A percentile compares a stretch with the other conserved stretches of the same genome.
phyloP scores from a whole-genome alignment of 1,140 invertebrate genomes.

The Delia radicum region DNA sequence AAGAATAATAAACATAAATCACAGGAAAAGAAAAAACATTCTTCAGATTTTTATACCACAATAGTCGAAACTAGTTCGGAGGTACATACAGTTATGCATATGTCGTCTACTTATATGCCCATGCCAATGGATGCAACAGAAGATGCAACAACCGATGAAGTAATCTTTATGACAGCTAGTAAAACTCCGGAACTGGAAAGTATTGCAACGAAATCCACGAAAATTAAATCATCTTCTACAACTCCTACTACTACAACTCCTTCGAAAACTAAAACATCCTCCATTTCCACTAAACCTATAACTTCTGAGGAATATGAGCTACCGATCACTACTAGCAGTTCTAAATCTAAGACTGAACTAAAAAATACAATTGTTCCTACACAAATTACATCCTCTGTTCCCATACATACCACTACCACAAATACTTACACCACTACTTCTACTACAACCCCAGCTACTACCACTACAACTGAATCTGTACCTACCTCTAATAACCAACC shows the following conservation, averaged over 20 bases:
- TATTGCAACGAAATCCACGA: constrained; percentile 30
- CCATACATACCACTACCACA: constrained; percentile 30
- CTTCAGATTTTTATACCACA: constrained; percentile 1
- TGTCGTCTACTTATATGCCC: constrained; percentile 45
- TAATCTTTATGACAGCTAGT: constrained; percentile 51
- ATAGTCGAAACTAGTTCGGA: not conserved
- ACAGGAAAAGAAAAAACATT: constrained; percentile 38
- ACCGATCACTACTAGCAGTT: not conserved
- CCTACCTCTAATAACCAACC: constrained; percentile 26
- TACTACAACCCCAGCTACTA: constrained; percentile 32
- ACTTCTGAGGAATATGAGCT: not conserved
- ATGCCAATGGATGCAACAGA: constrained; percentile 47
- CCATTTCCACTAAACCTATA: not conserved
- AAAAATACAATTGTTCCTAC: constrained; percentile 37
- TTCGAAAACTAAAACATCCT: not conserved
- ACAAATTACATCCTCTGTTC: constrained; percentile 29
- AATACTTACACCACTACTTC: constrained; percentile 33
- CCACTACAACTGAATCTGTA: constrained; percentile 35
- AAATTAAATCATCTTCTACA: constrained; percentile 32
- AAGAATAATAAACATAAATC: constrained; percentile 39
- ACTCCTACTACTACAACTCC: not conserved
- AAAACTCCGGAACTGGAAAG: constrained; percentile 54
- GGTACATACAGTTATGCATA: constrained; percentile 38
- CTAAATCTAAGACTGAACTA: not conserved
- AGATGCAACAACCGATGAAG: constrained; percentile 37